These are phyloP conservation scores for Mythimna impura DNA, from an alignment of 2,888 invertebrate genomes.

Conservation along the genomic window DNA sequence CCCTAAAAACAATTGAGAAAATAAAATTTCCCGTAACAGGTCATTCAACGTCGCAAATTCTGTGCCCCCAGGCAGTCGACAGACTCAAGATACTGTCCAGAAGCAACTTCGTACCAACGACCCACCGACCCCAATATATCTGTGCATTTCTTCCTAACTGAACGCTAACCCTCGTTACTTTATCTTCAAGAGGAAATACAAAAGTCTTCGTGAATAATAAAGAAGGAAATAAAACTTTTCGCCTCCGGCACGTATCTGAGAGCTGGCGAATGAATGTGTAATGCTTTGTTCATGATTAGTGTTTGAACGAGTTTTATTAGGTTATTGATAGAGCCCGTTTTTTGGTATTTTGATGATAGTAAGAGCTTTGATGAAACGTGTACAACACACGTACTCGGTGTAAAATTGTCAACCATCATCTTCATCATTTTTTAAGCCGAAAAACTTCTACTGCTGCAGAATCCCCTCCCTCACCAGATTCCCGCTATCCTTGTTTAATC, in stretches of 20 bases:
- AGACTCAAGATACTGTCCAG: constrained; percentile 37
- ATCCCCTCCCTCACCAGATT: too few relatives aligned
- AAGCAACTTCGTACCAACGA: constrained; percentile 33
- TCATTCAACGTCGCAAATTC: constrained; percentile 35
- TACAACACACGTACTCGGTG: too few relatives aligned
- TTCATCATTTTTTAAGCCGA: too few relatives aligned
- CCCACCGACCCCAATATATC: constrained; percentile 68
- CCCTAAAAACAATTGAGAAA: constrained; percentile 12
- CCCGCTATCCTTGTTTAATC: too few relatives aligned
- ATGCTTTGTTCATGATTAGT: constrained; percentile 48
- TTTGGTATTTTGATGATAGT: background rate
- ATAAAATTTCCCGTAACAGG: constrained; percentile 40
- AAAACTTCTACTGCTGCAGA: too few relatives aligned
- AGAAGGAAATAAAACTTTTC: constrained; percentile 54
- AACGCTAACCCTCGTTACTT: constrained; percentile 60
- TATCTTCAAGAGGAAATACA: constrained; percentile 61
- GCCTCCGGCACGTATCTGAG: constrained; percentile 19
- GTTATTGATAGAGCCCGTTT: constrained; percentile 21
- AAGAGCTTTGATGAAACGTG: background rate
- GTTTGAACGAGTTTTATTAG: constrained; percentile 35
- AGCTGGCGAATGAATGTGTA: constrained; percentile 49
- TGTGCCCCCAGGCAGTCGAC: constrained; percentile 8
- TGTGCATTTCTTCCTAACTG: constrained; percentile 65
- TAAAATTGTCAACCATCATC: too few relatives aligned
- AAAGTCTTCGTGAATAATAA: constrained; percentile 66